Evolutionary conservation across 2,888 invertebrate species (phyloP).

Genomic region (Noctuana brunneofusca): DNA sequence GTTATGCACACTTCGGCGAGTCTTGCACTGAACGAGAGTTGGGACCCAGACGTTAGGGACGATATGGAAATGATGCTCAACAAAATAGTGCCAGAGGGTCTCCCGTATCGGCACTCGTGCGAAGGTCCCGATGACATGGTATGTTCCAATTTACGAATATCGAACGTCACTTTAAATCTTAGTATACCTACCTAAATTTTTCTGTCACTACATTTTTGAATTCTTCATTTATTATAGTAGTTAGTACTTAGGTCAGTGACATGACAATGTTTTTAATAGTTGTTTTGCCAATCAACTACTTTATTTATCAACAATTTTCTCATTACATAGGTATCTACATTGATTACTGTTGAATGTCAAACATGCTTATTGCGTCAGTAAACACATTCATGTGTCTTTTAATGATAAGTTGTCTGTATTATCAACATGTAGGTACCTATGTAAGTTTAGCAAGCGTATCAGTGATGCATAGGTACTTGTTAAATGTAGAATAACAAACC

Average conservation of each 20-base stretch:
- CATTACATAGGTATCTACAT: no score
- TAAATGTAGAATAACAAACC: neutral
- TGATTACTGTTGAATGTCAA: neutral
- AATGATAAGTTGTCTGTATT: neutral
- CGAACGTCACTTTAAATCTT: conserved; percentile 3
- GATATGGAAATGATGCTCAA: conserved; percentile 99
- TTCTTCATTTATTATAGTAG: conserved; percentile 30
- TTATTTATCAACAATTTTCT: conserved; percentile 28
- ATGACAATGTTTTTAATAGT: conserved; percentile 30
- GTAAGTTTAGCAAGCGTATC: neutral
- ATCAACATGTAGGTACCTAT: neutral
- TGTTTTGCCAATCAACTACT: conserved; percentile 29
- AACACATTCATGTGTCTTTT: neutral
- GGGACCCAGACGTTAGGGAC: conserved; percentile 98
- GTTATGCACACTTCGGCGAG: conserved; percentile 99
- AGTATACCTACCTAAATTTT: no score
- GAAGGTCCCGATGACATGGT: conserved; percentile 99
- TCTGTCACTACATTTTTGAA: neutral
- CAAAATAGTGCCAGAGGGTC: conserved; percentile 98
- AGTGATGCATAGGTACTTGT: neutral
- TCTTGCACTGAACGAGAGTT: conserved; percentile 98
- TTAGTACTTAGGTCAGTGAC: conserved; percentile 38
- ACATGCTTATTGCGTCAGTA: conserved; percentile 11
- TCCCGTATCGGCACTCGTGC: conserved; percentile 97
- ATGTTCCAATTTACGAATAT: conserved; percentile 52